phyloP scores from a whole-genome alignment of 2,888 invertebrate genomes.

The Epirrita christyi region DNA sequence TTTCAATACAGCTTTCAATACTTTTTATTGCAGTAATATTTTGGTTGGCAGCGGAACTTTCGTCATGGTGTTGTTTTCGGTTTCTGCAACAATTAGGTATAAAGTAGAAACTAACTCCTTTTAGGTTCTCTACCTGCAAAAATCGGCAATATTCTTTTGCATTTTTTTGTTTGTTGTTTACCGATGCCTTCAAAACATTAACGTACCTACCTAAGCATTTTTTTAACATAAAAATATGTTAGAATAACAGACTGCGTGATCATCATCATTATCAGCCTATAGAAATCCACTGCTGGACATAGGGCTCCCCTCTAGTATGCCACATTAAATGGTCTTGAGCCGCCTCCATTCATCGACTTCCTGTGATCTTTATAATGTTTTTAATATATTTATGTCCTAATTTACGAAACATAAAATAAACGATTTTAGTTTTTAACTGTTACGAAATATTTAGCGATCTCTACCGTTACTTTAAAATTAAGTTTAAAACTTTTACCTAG shows the following conservation, averaged over 20 bases:
- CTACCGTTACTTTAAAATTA: conserved; percentile 15
- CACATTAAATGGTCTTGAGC: too few species aligned
- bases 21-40: conserved; percentile 26
- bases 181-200: conserved; percentile 9
- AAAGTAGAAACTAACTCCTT: conserved; percentile 5
- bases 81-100: conserved; percentile 11
- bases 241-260: too few species aligned
- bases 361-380: too few species aligned
- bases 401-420: too few species aligned
- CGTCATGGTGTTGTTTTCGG: conserved; percentile 16
- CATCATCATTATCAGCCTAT: too few species aligned
- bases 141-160: conserved; percentile 24
- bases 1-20: conserved; percentile 37
- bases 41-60: conserved; percentile 18
- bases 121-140: conserved; percentile 13
- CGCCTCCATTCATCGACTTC: too few species aligned
- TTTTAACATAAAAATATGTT: background rate
- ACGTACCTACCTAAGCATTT: background rate
- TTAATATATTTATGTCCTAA: background rate
- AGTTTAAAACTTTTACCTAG: background rate
- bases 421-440: too few species aligned
- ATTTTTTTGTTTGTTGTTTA: conserved; percentile 25
- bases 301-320: too few species aligned
- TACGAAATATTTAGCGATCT: conserved; percentile 17
- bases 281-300: too few species aligned